Evolutionary conservation across 2,113 vertebrate species (phyloP), one percentile per base, ranked within the genome.

Genomic region (Pyxicephalus adspersus): DNA sequence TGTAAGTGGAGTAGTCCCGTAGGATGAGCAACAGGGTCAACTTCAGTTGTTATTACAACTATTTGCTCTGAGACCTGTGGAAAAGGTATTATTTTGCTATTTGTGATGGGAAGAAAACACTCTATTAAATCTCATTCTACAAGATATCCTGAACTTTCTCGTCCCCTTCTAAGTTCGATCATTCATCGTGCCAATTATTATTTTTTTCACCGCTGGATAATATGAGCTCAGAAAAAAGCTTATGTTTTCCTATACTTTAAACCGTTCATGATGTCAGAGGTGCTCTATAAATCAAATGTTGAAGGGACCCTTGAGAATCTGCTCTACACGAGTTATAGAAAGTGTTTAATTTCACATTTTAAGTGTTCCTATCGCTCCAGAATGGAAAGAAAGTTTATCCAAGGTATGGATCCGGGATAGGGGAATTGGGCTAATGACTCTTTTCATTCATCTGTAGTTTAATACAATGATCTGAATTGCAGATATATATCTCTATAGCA

Each of bases 241-340:
- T 45, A 23, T 50, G 16, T 23, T 16, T 50, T 67, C 65, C 22
- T 66, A 3, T 22, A 38, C 34, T 22, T 60, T 23, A 20, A 60
- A 22, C 4, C 65, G 17, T 70, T 6, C 22, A 25, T 52, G 22
- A 26, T 52, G 45, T 19, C 16, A 25, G 5, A 28, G 23, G 17
- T 15, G 50, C 25, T 13, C 50, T 71, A 71, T 71, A 26, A 52
- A 71, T 54, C 5, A 71, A 71, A 54, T 54, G 26, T 54, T 71
- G 23, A 52, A 70, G 38, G 4, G 13, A 11, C 26, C 67, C 45
- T 45, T 7, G 9, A 28, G 23, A 71, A 50, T 18, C 38, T 18
- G 52, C 22, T 68, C n/a, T 45, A 16, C 22, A 68, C 45, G 20
- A 52, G 22, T 70, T 7, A 58, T 58, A 58, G 55, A n/a, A 20